Evolutionary conservation across 2,888 invertebrate species (phyloP).

Genomic region (Pollenia labialis): DNA sequence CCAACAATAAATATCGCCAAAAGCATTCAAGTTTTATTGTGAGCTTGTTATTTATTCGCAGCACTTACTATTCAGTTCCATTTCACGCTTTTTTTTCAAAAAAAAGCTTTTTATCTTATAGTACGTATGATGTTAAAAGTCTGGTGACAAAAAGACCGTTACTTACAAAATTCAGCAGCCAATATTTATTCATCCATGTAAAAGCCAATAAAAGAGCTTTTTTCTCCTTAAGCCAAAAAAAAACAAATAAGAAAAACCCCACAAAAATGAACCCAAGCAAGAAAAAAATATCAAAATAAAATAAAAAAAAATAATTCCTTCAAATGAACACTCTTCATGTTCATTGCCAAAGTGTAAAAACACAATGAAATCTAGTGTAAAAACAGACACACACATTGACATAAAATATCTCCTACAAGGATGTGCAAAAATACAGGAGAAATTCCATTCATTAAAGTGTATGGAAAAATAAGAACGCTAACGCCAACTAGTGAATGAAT

Average conservation of each 20-base stretch:
- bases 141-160: slow-evolving; percentile 50
- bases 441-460: slow-evolving; percentile 37
- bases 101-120: slow-evolving; percentile 41
- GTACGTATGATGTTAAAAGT: slow-evolving; percentile 6
- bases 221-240: slow-evolving; percentile 18
- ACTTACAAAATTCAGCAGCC: slow-evolving; percentile 24
- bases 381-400: background rate
- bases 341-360: slow-evolving; percentile 29
- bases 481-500: slow-evolving; percentile 82
- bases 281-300: background rate
- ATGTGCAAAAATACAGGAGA: slow-evolving; percentile 30
- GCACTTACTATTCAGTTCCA: background rate
- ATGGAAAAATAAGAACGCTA: slow-evolving; percentile 75
- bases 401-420: slow-evolving; percentile 24
- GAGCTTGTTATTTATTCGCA: background rate
- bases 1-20: background rate
- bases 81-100: background rate
- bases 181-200: slow-evolving; percentile 62
- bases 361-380: slow-evolving; percentile 21
- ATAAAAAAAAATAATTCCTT: background rate
- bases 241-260: background rate
- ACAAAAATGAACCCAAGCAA: background rate
- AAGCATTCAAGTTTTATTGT: background rate
- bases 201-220: slow-evolving; percentile 54
- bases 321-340: slow-evolving; percentile 34